phyloP scores from a whole-genome alignment of 2,797 vertebrate genomes.

The Anguilla marmorata region DNA sequence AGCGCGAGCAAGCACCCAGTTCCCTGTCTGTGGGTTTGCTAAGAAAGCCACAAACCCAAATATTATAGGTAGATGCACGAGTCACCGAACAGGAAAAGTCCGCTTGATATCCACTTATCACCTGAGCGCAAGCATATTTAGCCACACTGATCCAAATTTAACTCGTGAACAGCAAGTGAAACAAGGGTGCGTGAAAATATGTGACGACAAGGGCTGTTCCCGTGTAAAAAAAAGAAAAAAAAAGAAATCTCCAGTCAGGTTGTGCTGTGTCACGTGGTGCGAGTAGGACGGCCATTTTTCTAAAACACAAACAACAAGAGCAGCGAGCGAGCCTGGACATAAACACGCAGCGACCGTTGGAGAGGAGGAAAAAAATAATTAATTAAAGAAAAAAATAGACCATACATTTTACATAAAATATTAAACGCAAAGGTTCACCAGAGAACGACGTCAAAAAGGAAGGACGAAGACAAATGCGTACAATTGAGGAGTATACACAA shows the following conservation, averaged over 20 bases:
- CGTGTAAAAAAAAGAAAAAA: background rate
- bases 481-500: slow-evolving; percentile 51
- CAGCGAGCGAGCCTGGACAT: slow-evolving; percentile 71
- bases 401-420: slow-evolving; percentile 20
- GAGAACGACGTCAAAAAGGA: slow-evolving; percentile 69
- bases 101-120: background rate
- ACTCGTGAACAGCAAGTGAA: background rate
- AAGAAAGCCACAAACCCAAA: background rate
- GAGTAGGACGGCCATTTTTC: slow-evolving; percentile 84
- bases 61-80: background rate
- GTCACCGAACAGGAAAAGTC: background rate
- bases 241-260: background rate
- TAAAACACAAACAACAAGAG: slow-evolving; percentile 91
- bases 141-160: background rate
- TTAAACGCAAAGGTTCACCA: slow-evolving; percentile 36
- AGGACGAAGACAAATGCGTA: slow-evolving; percentile 65
- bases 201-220: background rate
- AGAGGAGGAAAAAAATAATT: slow-evolving; percentile 52
- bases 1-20: background rate
- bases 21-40: background rate
- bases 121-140: background rate
- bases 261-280: slow-evolving; percentile 63
- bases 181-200: background rate
- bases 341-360: slow-evolving; percentile 75
- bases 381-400: slow-evolving; percentile 10